Evolutionary conservation across 1,140 invertebrate species (phyloP).

Genomic region (Eupristina koningsbergeri): DNA sequence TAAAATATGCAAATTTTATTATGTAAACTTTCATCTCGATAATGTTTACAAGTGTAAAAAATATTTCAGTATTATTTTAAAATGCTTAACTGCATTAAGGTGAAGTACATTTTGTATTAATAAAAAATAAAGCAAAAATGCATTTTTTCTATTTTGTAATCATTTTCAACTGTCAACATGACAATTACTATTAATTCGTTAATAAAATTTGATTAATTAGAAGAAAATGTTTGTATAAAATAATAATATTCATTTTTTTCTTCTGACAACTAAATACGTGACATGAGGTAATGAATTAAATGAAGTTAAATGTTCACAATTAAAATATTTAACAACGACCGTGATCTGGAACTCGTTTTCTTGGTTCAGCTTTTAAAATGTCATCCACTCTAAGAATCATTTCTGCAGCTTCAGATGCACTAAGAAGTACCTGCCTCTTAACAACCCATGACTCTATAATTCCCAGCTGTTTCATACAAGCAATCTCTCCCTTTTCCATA

Average conservation of each 20-base stretch:
- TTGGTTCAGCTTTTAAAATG: slow-evolving; percentile 95
- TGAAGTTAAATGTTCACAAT: slow-evolving; percentile 32
- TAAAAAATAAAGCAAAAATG: slow-evolving; percentile 19
- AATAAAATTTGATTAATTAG: slow-evolving; percentile 23
- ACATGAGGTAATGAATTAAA: slow-evolving; percentile 36
- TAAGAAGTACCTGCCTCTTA: slow-evolving; percentile 94
- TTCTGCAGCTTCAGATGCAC: slow-evolving; percentile 97
- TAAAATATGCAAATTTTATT: slow-evolving; percentile 47
- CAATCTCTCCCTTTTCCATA: slow-evolving; percentile 89
- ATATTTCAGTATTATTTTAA: slow-evolving; percentile 40
- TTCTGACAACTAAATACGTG: slow-evolving; percentile 36
- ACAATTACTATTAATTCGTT: slow-evolving; percentile 16
- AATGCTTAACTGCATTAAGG: slow-evolving; percentile 16
- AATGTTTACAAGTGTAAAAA: slow-evolving; percentile 43
- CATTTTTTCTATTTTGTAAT: slow-evolving; percentile 2
- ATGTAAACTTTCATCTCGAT: slow-evolving; percentile 31
- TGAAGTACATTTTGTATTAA: slow-evolving; percentile 33
- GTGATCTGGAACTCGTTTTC: slow-evolving; percentile 90
- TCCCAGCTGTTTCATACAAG: slow-evolving; percentile 90
- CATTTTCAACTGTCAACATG: slow-evolving; percentile 37
- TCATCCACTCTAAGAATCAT: slow-evolving; percentile 99
- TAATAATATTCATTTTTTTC: slow-evolving; percentile 34
- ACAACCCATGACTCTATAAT: slow-evolving; percentile 98
- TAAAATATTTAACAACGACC: slow-evolving; percentile 82
- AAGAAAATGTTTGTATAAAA: slow-evolving; percentile 7